Evolutionary conservation across 92 coral and sea anemone genomes (phyloP), one percentile per base, ranked within the genome.

Genomic region (Parazoanthus darwini): DNA sequence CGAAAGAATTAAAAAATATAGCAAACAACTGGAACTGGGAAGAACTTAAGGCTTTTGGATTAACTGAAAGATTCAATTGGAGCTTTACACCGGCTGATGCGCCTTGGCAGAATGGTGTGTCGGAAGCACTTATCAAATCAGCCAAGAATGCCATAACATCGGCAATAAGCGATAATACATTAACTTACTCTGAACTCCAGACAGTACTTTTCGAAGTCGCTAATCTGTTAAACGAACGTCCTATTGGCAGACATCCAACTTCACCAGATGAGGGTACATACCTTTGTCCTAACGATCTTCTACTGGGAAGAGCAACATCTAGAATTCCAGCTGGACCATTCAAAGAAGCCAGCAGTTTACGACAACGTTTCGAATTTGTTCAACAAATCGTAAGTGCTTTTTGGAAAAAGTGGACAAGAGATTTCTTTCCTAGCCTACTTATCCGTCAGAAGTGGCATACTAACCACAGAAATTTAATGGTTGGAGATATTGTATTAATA

Each of bases 391-490:
- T 90, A 29, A 74, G 84, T 35, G 48, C 83, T 26, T 93, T 93
- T 73, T 90, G 92, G 95, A 91, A 81, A 81, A 86, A 87, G 70
- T 91, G 92, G 92, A 91, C 89, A 23, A 74, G 86, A 37, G 89
- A 91, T 51, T 89, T 87, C 77, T 93, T 93, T 74, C 93, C 93
- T 56, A 80, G 88, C 58, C 74, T 93, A 56, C 23, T 93, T 14
- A 72, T 93, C 26, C 51, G 90, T 29, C 92, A 88, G 92, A 93
- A 91, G 83, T 93, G 93, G 94, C 94, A 90, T 56, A 89, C 90
- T 20, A 65, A 78, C 78, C 70, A 86, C 39, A 89, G 96, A 58
- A 89, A 93, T 79, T 25, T 91, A 73, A 86, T 75, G 79, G 82
- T 72, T 22, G 93, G 91, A 78, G 92, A 93, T 78, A 59, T 91